Percentiles rank a stretch among this genome's conserved stretches.
Evolutionary conservation across 2,797 vertebrate genomes (phyloP).

Genomic region (Varecia variegata): DNA sequence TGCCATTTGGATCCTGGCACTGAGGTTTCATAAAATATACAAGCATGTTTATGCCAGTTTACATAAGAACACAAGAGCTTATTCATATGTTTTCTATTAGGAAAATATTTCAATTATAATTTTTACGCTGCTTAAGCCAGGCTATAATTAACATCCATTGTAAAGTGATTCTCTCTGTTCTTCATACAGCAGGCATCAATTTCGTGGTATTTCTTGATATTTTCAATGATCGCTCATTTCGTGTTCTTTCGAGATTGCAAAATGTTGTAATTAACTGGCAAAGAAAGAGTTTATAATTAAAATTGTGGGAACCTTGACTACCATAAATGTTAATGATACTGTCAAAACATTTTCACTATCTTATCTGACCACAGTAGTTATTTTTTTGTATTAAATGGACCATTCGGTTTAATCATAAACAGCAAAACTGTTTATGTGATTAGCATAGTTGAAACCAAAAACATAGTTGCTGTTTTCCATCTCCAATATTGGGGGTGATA

Average conservation of each 20-base stretch:
- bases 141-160: background rate
- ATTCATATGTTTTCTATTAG: background rate
- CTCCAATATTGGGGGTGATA: background rate
- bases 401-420: background rate
- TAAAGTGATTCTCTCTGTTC: background rate
- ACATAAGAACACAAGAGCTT: background rate
- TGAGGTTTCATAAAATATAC: slow-evolving; percentile 45
- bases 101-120: background rate
- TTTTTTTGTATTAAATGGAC: background rate
- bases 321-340: background rate
- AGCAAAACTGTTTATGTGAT: background rate
- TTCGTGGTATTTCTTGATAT: background rate
- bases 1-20: slow-evolving; percentile 49
- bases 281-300: background rate
- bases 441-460: background rate
- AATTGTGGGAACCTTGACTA: background rate
- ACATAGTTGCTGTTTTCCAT: background rate
- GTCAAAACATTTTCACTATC: background rate
- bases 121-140: background rate
- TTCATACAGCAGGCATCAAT: background rate
- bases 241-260: background rate
- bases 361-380: background rate
- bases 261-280: background rate
- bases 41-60: background rate
- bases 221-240: background rate